Base-by-base conservation (phyloP, 2,797 vertebrate genomes). In the Microcaecilia unicolor region DNA sequence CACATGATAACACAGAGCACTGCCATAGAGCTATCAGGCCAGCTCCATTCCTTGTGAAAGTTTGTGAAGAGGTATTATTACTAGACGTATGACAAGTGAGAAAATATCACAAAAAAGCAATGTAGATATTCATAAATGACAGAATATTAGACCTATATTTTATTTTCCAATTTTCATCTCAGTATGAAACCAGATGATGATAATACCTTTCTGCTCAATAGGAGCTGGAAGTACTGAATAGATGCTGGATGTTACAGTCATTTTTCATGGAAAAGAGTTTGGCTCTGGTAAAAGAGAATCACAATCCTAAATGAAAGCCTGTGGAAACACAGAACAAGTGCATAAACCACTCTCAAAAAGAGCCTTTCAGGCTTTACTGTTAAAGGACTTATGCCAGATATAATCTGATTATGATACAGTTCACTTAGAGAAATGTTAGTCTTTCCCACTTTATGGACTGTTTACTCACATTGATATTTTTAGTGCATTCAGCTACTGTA, bases 91-190 rank as follows among this genome's bases (percentile, higher is more conserved):
- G 34, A 31, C 43, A 61, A 62, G 29, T 53, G 48, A 53, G 70
- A 59, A 63, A 66, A 59, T 55, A 70, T 54, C 63, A 52, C 42
- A 57, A 41, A 33, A 31, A 15, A 45, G 55, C 37, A 24, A 47
- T 11, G 3, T 61, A 44, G 33, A 51, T 36, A 63, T 38, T 62
- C 59, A 58, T 38, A 26, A 42, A 58, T 38, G 55, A 62, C 45
- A 51, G 60, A 61, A 50, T 58, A 22, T 54, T 48, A 62, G 65
- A 62, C 45, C 48, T 55, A 53, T 45, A 40, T 40, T 60, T 65
- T 76, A 44, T 65, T 76, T 80, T 70, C 49, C 56, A 61, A 59
- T 82, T 74, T 79, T 72, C 72, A 44, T 66, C 74, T 78, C 75
- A 24, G 30, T 45, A 14, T 6, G 69, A 43, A 54, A 57, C 50